Conservation (phyloP, 2,888 invertebrate genomes). For the Drymonia ruficornis region DNA sequence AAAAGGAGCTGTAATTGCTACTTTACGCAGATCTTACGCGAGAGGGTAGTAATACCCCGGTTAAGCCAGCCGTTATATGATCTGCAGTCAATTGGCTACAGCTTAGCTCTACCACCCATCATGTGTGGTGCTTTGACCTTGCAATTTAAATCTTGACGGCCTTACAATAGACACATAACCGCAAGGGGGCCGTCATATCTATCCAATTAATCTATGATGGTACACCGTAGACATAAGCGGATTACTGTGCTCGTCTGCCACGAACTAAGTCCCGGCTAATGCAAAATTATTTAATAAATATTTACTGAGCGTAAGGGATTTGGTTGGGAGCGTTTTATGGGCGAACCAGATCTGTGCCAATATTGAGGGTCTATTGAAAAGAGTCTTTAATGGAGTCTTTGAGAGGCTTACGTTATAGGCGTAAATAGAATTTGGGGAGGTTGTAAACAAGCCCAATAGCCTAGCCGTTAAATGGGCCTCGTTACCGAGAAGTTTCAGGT, state of each 20-base stretch:
- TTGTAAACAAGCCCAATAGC: background rate
- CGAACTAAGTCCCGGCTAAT: constrained; percentile 40
- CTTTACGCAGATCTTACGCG: too few relatives aligned
- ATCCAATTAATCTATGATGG: constrained; percentile 23
- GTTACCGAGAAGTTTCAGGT: too few relatives aligned
- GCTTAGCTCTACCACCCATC: too few relatives aligned
- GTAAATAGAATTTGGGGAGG: background rate
- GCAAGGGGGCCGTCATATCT: constrained; percentile 9
- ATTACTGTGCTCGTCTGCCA: constrained; percentile 42
- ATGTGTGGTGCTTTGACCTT: too few relatives aligned
- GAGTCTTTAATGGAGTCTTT: background rate
- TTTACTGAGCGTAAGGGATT: constrained; percentile 24
- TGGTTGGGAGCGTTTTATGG: constrained; percentile 2
- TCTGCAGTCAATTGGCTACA: too few relatives aligned
- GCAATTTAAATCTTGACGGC: background rate
- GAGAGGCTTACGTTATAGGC: background rate
- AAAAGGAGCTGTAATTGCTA: too few relatives aligned
- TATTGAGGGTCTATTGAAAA: background rate
- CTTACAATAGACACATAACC: background rate
- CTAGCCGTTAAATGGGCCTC: too few relatives aligned
- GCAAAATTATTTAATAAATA: constrained; percentile 47
- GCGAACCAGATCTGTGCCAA: background rate
- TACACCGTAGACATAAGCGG: constrained; percentile 38
- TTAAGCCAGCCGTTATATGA: too few relatives aligned
- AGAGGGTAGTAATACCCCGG: too few relatives aligned